phyloP scores from a whole-genome alignment of 1,140 invertebrate genomes.

The Helicoverpa armigera region DNA sequence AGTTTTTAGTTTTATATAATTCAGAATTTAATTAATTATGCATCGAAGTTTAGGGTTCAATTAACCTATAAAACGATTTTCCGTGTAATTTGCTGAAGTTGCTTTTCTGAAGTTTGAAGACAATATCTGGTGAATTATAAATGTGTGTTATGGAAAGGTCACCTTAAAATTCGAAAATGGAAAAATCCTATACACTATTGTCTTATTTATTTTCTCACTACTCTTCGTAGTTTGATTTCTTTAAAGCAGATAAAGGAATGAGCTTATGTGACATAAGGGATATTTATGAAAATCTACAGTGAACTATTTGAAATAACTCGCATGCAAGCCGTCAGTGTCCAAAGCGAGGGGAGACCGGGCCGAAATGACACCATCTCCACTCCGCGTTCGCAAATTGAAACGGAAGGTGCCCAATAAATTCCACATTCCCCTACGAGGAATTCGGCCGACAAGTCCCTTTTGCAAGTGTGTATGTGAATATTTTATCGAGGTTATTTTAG shows the following conservation, averaged over 20 bases:
- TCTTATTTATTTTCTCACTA: too few species aligned
- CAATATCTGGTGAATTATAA: too few species aligned
- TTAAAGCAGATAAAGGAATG: too few species aligned
- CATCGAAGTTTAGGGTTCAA: slow-evolving; percentile 7
- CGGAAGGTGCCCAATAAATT: slow-evolving; percentile 78
- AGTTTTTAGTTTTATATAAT: slow-evolving; percentile 38
- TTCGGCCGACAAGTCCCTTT: slow-evolving; percentile 59
- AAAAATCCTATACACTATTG: too few species aligned
- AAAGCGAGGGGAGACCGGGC: slow-evolving; percentile 32
- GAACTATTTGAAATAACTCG: slow-evolving; percentile 10
- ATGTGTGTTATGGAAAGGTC: too few species aligned
- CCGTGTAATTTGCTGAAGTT: slow-evolving; percentile 1
- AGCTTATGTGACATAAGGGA: background rate
- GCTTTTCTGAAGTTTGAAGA: background rate
- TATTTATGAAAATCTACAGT: background rate
- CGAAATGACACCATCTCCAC: slow-evolving; percentile 51
- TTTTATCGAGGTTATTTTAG: slow-evolving; percentile 61
- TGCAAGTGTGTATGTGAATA: slow-evolving; percentile 63
- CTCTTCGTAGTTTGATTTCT: too few species aligned
- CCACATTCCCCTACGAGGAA: slow-evolving; percentile 63
- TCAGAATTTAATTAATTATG: slow-evolving; percentile 20
- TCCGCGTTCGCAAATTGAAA: slow-evolving; percentile 70
- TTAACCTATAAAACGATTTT: background rate
- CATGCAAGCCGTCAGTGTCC: background rate
- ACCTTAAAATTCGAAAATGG: too few species aligned